Base-by-base conservation (phyloP, 2,113 vertebrate genomes). In the Phrynocephalus versicolor region DNA sequence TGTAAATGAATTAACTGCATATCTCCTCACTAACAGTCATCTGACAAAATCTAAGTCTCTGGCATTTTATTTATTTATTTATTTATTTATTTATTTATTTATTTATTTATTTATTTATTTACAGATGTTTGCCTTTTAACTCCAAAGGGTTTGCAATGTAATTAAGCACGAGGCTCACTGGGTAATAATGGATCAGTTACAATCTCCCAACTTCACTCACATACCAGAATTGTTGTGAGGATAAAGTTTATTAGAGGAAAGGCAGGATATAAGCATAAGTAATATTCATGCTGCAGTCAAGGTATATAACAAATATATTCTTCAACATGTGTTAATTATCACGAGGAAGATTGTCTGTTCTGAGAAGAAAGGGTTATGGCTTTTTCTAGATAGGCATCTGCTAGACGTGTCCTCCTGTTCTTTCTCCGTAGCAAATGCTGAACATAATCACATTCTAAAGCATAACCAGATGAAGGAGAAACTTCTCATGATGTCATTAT, bases 361-460 rank as follows among this genome's bases (percentile, higher is more conserved):
- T 71, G 35, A 25, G 19, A n/a, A 67, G 37, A 72, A 55, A 41
- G 30, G 37, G 35, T 82, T 62, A n/a, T 19, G 6, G 57, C 73
- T 9, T 25, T 67, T 69, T 77, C 89, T 37, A 9, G n/a, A n/a
- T n/a, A n/a, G 23, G 85, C n/a, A 39, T 45, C n/a, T 76, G 5
- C 35, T 41, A 87, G 41, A 74, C 83, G 27, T 35, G 78, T 45
- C 30, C 69, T 78, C 15, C 12, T 37, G 27, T 57, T 84, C 72
- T 60, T 51, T 84, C 65, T 74, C 16, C 72, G 21, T 27, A 87
- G 85, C 84, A 74, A 81, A 60, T 55, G 37, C 64, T 79, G 41
- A 87, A 84, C 70, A 81, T 18, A 30, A 30, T 79, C 74, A 33
- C 60, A 2, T 57, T 89, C 83, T 82, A 81, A 92, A 90, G 39